A percentile compares a stretch with the other conserved stretches of the same genome.
Evolutionary conservation across 2,113 vertebrate genomes (phyloP).

Genomic region (Numenius arquata): DNA sequence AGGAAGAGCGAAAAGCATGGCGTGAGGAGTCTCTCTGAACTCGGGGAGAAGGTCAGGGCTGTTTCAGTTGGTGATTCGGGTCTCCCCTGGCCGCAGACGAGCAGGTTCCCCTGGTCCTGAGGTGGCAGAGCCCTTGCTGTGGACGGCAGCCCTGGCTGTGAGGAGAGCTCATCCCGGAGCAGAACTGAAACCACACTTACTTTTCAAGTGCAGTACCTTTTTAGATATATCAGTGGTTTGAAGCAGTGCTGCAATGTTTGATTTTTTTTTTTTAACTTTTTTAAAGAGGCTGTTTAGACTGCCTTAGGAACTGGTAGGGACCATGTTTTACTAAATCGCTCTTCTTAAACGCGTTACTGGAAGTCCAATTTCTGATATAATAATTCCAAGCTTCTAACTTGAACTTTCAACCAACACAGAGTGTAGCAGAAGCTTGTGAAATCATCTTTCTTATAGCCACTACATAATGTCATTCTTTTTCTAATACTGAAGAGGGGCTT

Average conservation of each 20-base stretch:
- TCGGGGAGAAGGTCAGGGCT: neutral
- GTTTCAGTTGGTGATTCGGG: neutral
- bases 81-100: fast-evolving
- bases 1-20: neutral
- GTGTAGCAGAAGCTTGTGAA: neutral
- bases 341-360: neutral
- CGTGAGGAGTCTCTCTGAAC: too few species aligned
- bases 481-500: neutral
- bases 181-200: neutral
- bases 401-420: neutral
- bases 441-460: neutral
- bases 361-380: neutral
- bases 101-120: fast-evolving
- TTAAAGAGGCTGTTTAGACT: neutral
- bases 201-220: neutral
- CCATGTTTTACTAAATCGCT: neutral
- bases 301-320: neutral
- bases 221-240: neutral
- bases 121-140: neutral
- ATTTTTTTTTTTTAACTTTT: neutral
- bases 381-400: neutral
- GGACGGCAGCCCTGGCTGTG: fast-evolving
- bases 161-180: neutral
- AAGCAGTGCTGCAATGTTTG: neutral
- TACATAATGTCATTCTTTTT: neutral